Evolutionary conservation across 2,797 vertebrate genomes (phyloP).

Genomic region (Smutsia temminckii): DNA sequence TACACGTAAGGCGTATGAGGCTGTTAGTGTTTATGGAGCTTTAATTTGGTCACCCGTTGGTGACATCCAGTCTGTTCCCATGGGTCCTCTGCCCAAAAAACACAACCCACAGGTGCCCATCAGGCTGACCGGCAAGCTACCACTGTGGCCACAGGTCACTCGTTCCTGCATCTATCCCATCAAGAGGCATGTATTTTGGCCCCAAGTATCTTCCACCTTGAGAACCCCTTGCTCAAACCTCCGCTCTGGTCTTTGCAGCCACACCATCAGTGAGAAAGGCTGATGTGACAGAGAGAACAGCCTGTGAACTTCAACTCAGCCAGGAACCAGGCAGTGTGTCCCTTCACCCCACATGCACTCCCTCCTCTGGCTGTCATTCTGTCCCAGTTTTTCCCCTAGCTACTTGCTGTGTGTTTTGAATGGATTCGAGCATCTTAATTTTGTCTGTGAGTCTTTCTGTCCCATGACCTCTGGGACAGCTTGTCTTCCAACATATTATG

Average conservation of each 20-base stretch:
- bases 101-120: background rate
- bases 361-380: background rate
- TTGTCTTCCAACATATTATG: background rate
- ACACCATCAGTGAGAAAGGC: background rate
- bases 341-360: background rate
- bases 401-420: background rate
- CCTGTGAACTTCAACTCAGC: background rate
- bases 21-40: background rate
- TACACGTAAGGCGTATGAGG: background rate
- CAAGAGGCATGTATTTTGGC: background rate
- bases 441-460: background rate
- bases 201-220: background rate
- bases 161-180: background rate
- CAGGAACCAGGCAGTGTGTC: accelerated
- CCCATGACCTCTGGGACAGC: background rate
- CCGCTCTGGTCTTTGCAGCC: background rate
- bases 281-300: background rate
- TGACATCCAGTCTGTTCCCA: background rate
- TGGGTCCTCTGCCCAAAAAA: background rate
- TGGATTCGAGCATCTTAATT: background rate
- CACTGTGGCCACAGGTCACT: background rate
- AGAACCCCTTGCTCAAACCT: background rate
- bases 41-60: background rate
- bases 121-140: background rate
- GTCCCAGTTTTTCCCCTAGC: background rate